Conservation (phyloP, 2,888 invertebrate species). For the Leptogaster cylindrica region DNA sequence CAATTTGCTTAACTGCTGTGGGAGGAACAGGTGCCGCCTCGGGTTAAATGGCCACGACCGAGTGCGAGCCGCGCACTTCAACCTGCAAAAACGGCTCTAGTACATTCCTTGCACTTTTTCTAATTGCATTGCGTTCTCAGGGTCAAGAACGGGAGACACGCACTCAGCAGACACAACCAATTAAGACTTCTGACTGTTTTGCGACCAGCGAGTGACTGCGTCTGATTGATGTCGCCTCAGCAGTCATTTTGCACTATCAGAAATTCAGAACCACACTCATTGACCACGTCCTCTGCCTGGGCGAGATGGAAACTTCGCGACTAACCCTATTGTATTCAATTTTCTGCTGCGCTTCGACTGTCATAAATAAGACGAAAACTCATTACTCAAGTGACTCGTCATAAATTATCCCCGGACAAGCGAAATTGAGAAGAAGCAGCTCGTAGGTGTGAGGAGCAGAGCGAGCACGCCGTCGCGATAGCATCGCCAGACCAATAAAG, state of each 20-base stretch:
- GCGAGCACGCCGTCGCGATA: slow-evolving; percentile 31
- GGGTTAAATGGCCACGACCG: background rate
- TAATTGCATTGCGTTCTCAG: slow-evolving; percentile 5
- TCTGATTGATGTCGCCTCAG: slow-evolving; percentile 12
- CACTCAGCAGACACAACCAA: slow-evolving; percentile 8
- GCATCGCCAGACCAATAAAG: slow-evolving; percentile 45
- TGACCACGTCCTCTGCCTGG: background rate
- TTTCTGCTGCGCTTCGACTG: slow-evolving; percentile 43
- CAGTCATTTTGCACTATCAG: slow-evolving; percentile 14
- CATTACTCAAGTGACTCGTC: slow-evolving; percentile 47
- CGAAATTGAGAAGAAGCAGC: slow-evolving; percentile 16
- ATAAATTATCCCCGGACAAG: slow-evolving; percentile 45
- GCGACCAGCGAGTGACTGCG: slow-evolving; percentile 3
- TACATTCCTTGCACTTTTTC: too few species aligned
- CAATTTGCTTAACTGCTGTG: slow-evolving; percentile 9
- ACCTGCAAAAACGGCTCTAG: background rate
- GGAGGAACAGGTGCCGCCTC: slow-evolving; percentile 11
- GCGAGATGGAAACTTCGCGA: slow-evolving; percentile 32
- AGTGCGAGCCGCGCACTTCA: background rate
- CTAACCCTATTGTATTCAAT: slow-evolving; percentile 41
- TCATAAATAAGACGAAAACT: slow-evolving; percentile 48
- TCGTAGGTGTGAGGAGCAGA: slow-evolving; percentile 29
- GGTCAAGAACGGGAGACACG: background rate
- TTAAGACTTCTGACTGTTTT: slow-evolving; percentile 18
- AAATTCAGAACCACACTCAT: slow-evolving; percentile 7